These are phyloP conservation scores for Poeciliopsis presidionis DNA, from an alignment of 2,797 vertebrate species.

Conservation along the genomic window DNA sequence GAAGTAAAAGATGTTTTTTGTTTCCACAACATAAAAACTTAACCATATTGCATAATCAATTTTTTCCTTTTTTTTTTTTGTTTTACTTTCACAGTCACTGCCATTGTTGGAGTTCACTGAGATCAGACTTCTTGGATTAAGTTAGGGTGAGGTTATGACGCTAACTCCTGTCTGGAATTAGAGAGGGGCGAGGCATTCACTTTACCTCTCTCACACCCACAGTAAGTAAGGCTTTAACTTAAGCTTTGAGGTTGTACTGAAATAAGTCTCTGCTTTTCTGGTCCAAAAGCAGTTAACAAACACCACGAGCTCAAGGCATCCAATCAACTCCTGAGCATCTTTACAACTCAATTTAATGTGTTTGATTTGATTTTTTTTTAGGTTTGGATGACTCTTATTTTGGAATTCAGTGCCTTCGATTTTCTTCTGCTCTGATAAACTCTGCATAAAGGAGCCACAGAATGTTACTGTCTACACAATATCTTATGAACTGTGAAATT, in stretches of 20 bases:
- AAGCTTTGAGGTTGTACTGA: conserved; percentile 23
- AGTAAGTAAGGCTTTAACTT: conserved; percentile 23
- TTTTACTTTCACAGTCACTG: not conserved
- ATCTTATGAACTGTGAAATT: conserved; percentile 11
- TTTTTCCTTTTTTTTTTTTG: not conserved
- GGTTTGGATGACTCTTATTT: not conserved
- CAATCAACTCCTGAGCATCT: not conserved
- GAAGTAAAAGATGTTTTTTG: not conserved
- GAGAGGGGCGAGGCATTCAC: conserved; percentile 13
- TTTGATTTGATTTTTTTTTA: not conserved
- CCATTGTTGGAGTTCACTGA: conserved; percentile 16
- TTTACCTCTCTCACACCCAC: conserved; percentile 31
- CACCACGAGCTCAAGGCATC: not conserved
- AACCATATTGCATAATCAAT: not conserved
- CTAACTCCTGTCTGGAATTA: conserved; percentile 24
- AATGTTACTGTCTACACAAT: not conserved
- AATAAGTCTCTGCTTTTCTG: not conserved
- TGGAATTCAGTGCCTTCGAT: not conserved
- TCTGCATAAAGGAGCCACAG: not conserved
- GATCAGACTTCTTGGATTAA: conserved; percentile 19
- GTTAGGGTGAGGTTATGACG: conserved; percentile 22
- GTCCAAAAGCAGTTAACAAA: conserved; percentile 14
- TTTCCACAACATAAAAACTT: not conserved
- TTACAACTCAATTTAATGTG: not conserved
- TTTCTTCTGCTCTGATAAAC: conserved; percentile 4